phyloP scores from a whole-genome alignment of 2,113 vertebrate genomes.

The Arothron firmamentum region DNA sequence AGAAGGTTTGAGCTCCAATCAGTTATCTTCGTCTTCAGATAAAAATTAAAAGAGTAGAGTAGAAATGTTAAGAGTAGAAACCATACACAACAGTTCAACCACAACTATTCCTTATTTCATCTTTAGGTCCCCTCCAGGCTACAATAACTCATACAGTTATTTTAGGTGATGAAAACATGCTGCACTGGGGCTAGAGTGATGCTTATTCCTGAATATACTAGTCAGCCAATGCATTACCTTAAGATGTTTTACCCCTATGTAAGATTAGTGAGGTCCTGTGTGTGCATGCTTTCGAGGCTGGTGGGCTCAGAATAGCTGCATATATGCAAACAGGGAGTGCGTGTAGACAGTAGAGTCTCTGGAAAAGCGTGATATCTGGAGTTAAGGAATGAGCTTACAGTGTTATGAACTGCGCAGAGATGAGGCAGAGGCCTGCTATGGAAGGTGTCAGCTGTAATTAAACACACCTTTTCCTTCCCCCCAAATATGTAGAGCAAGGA shows the following conservation, averaged over 20 bases:
- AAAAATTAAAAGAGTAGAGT: too few relatives aligned
- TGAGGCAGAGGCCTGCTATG: constrained; percentile 17
- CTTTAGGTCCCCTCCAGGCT: too few relatives aligned
- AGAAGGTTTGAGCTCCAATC: constrained; percentile 81
- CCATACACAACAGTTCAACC: background rate
- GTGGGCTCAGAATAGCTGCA: background rate
- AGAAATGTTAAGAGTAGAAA: too few relatives aligned
- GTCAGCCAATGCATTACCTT: too few relatives aligned
- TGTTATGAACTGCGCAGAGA: constrained; percentile 1
- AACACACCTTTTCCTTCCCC: constrained; percentile 20
- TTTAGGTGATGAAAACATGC: background rate
- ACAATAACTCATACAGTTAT: too few relatives aligned
- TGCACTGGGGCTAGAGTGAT: background rate
- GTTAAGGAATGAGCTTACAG: constrained; percentile 5
- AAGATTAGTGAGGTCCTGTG: background rate
- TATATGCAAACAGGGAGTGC: background rate
- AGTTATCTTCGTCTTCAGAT: background rate
- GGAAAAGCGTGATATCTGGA: constrained; percentile 2
- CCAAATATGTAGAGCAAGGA: constrained; percentile 1
- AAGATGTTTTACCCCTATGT: too few relatives aligned
- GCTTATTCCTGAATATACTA: too few relatives aligned
- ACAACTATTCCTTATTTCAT: background rate
- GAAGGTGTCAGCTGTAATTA: constrained; percentile 29
- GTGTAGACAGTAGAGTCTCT: constrained; percentile 7
- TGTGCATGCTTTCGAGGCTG: background rate